Base-by-base conservation (phyloP, 2,888 invertebrate genomes). In the Cinara cedri region DNA sequence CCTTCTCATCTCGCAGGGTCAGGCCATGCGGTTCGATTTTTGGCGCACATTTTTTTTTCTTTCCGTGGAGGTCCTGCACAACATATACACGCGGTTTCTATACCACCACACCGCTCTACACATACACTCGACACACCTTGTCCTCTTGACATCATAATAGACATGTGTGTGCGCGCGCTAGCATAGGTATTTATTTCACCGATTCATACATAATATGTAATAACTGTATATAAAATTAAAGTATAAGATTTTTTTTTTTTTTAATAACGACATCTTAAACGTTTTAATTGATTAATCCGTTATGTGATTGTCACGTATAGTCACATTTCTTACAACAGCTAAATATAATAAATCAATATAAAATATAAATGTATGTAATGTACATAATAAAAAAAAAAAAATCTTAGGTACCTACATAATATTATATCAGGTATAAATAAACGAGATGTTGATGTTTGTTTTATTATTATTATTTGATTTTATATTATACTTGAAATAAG, bases 1-100 rank as follows among this genome's bases (percentile, higher is more conserved):
- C 68, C 68, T 46, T 78, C 78, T 60, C 70, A 51, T 78, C 78
- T 78, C 26, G 78, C 78, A 78, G 78, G 78, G 78, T 78, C 78
- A 78, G 66, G 75, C 65, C 46, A 46, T 60, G 70, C 24, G 60
- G 21, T 78, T 70, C 49, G 42, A 49, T 70, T 51, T 78, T 70
- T 34, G 55, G 66, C 57, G 24, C 49, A 42, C 16, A 26, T 34
- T 34, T 34, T 34, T 34, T 60, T 78, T 51, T 78, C 21, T 68
- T 51, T 26, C 42, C 11, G 42, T 49, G 51, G 78, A 78, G 70
- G 78, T 60, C 70, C 70, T 57, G 57, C 46, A 70, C 42, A 78
- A 57, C 68, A n/a, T n/a, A n/a, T 68, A 68, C 60, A 68, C 68
- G 76, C 42, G 68, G 60, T 68, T n/a, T n/a, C 26, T 68, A 68